Evolutionary conservation across 2,113 vertebrate genomes (phyloP), one percentile per base, ranked within the genome.

Genomic region (Nasalis larvatus): DNA sequence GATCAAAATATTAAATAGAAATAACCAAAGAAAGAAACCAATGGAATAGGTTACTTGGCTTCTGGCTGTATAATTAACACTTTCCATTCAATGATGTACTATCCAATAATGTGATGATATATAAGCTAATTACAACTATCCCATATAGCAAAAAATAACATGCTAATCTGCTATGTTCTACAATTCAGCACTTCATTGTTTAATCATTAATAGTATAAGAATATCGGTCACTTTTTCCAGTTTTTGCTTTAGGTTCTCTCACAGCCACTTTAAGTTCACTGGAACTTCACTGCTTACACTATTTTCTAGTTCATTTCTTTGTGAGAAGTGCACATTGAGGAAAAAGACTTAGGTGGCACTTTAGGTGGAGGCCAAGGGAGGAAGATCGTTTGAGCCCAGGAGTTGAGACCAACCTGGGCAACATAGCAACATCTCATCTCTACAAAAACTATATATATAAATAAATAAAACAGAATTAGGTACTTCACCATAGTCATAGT

Each of bases 1-100:
- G 27, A 77, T 71, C 69, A 91, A 80, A 92, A 86, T 89, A 94
- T 73, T 89, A 71, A 94, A 56, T 35, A 83, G 30, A 27, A 82
- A 3, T n/a, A 92, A 84, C 23, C 6, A 30, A 4, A 80, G 32
- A 81, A 71, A 82, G 30, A 96, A 89, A 73, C 4, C 60, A 84
- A 25, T 5, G 45, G n/a, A 6, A 23, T 17, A 47, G 40, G 35
- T 74, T 18, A 73, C 40, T 35, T 54, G 73, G n/a, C 17, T 87
- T 63, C 27, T 92, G 6, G 73, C 17, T 74, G 4, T 17, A 35
- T 56, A 47, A 91, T 60, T 86, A 47, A 77, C 13, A n/a, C 30
- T 35, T 81, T 58, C 42, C 56, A 63, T 32, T 63, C 30, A 83
- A 40, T 78, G 54, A 58, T 25, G 8, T 8, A 89, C 47, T 73